Evolutionary conservation across 1,140 invertebrate genomes (phyloP).

Genomic region (Adoxophyes honmai): DNA sequence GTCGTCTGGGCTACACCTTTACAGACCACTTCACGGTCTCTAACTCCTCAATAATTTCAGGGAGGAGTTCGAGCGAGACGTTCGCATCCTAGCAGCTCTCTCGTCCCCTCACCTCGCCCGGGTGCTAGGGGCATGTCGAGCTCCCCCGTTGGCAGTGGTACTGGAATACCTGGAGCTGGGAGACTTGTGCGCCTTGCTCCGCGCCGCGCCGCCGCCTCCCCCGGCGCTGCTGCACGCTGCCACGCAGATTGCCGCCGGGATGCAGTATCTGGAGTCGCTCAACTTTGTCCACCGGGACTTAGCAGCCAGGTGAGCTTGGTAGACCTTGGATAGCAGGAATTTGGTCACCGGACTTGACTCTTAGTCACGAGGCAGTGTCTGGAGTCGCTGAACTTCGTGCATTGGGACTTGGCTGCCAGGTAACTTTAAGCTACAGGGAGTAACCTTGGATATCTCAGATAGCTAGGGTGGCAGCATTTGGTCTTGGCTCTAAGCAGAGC

Average conservation of each 20-base stretch:
- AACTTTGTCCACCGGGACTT: constrained; percentile 91
- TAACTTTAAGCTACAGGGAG: too few species aligned
- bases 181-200: constrained; percentile 92
- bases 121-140: constrained; percentile 91
- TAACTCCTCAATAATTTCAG: too few species aligned
- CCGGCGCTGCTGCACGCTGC: constrained; percentile 87
- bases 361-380: too few species aligned
- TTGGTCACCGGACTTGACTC: too few species aligned
- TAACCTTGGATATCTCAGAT: too few species aligned
- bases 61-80: constrained; percentile 93
- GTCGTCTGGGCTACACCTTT: too few species aligned
- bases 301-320: constrained; percentile 81
- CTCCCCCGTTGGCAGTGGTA: constrained; percentile 89
- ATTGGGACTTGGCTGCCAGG: too few species aligned
- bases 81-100: constrained; percentile 90
- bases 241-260: constrained; percentile 91
- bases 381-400: too few species aligned
- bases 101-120: constrained; percentile 92
- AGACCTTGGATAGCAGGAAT: too few species aligned
- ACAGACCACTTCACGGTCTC: too few species aligned
- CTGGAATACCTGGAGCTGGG: constrained; percentile 95
- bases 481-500: too few species aligned
- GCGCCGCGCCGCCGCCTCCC: constrained; percentile 80
- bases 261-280: constrained; percentile 89
- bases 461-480: too few species aligned